phyloP scores from a whole-genome alignment of 2,888 invertebrate genomes.

The Xiphydria camelus region DNA sequence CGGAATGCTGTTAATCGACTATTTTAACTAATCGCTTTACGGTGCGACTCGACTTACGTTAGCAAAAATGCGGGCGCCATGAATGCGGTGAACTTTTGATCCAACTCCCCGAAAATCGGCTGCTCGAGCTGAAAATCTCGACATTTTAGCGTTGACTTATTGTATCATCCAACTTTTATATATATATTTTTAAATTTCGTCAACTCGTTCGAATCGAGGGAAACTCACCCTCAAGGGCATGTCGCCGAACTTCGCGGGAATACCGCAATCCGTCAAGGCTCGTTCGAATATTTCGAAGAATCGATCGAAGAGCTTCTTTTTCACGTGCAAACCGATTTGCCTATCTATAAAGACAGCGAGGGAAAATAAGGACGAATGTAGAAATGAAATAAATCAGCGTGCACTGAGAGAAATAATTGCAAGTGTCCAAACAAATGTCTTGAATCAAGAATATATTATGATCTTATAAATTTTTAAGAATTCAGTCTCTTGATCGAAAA shows the following conservation, averaged over 20 bases:
- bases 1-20: too few species aligned
- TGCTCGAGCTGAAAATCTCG: constrained; percentile 64
- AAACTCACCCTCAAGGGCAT: constrained; percentile 63
- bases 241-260: constrained; percentile 62
- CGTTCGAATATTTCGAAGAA: constrained; percentile 70
- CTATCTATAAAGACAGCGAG: constrained; percentile 79
- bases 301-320: constrained; percentile 69
- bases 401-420: too few species aligned
- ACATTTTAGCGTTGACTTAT: background rate
- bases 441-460: too few species aligned
- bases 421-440: too few species aligned
- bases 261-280: constrained; percentile 68
- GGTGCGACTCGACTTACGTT: constrained; percentile 64
- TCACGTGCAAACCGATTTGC: constrained; percentile 77
- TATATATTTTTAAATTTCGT: background rate
- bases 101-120: constrained; percentile 70
- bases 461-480: too few species aligned
- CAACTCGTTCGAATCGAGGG: background rate
- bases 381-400: too few species aligned
- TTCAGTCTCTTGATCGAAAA: too few species aligned
- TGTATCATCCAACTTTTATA: too few species aligned
- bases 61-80: constrained; percentile 85
- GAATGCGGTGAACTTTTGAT: constrained; percentile 76
- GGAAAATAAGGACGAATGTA: constrained; percentile 6
- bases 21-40: background rate